A percentile compares a stretch with the other conserved stretches of the same genome.
These are phyloP conservation scores for Enteromius viviparus DNA, from an alignment of 2,797 vertebrate species.

Conservation along the genomic window DNA sequence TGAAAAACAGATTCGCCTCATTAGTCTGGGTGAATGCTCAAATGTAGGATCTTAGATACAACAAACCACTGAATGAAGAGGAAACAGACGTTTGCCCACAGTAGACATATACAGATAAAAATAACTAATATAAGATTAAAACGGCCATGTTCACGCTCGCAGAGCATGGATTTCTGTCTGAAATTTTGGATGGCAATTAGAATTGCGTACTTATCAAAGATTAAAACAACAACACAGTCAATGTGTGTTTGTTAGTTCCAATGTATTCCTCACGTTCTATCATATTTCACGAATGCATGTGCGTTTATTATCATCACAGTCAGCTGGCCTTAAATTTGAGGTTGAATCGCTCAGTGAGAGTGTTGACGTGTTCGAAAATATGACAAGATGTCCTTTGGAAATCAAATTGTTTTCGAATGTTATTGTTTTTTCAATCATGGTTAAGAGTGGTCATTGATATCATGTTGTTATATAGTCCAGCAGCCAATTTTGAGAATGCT, in stretches of 20 bases:
- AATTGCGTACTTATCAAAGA: neutral
- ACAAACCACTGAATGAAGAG: neutral
- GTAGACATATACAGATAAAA: neutral
- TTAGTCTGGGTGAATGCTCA: slow-evolving; percentile 13
- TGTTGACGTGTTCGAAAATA: neutral
- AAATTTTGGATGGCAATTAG: neutral
- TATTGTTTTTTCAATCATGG: neutral
- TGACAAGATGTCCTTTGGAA: neutral
- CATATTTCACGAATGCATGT: neutral
- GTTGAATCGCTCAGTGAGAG: neutral
- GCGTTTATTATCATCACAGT: neutral
- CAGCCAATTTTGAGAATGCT: neutral
- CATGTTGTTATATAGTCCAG: neutral
- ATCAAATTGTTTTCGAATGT: neutral
- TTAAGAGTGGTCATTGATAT: slow-evolving; percentile 10
- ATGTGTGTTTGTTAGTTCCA: slow-evolving; percentile 24
- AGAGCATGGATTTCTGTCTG: neutral
- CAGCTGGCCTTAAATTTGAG: neutral
- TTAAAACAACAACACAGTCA: slow-evolving; percentile 6
- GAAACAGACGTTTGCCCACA: neutral
- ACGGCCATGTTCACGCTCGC: neutral
- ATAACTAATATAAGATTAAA: neutral
- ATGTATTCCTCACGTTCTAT: slow-evolving; percentile 10
- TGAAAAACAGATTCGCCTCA: slow-evolving; percentile 22
- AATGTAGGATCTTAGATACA: neutral